A percentile compares a stretch with the other conserved stretches of the same genome.
These are phyloP conservation scores for Uropsilus gracilis DNA, from an alignment of 2,113 vertebrate species.

Conservation along the genomic window DNA sequence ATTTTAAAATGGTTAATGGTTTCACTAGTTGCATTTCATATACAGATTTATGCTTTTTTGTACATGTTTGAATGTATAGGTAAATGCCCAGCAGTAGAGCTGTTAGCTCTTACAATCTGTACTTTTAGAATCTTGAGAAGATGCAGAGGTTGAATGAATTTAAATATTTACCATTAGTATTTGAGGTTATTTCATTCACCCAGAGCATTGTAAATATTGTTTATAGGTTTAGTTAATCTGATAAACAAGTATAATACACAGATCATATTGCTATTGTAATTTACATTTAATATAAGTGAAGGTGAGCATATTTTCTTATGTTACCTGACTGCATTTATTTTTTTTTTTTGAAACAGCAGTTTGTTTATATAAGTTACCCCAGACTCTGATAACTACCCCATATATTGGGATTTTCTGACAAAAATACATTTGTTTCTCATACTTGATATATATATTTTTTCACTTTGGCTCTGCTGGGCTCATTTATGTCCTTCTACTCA, in stretches of 20 bases:
- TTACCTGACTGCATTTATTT: not conserved
- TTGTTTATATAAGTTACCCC: not conserved
- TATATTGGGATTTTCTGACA: not conserved
- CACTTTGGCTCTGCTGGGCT: not conserved
- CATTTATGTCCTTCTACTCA: not conserved
- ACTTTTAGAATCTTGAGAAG: not conserved
- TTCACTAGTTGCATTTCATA: not conserved
- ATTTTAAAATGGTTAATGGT: not conserved
- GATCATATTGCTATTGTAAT: not conserved
- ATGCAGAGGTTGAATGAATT: not conserved
- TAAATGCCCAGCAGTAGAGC: not conserved
- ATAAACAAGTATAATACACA: not conserved
- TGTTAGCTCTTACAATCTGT: not conserved
- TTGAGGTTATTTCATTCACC: not conserved
- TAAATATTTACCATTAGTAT: not conserved
- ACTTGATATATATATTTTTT: not conserved
- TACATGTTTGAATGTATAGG: not conserved
- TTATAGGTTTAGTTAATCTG: not conserved
- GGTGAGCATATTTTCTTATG: not conserved
- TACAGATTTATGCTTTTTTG: not conserved
- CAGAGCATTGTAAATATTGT: not conserved
- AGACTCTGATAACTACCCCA: not conserved
- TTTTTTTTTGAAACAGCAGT: not conserved
- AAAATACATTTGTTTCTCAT: not conserved
- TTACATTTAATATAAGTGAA: not conserved